Evolutionary conservation across 2,888 invertebrate genomes (phyloP).

Genomic region (Limenitis camilla): DNA sequence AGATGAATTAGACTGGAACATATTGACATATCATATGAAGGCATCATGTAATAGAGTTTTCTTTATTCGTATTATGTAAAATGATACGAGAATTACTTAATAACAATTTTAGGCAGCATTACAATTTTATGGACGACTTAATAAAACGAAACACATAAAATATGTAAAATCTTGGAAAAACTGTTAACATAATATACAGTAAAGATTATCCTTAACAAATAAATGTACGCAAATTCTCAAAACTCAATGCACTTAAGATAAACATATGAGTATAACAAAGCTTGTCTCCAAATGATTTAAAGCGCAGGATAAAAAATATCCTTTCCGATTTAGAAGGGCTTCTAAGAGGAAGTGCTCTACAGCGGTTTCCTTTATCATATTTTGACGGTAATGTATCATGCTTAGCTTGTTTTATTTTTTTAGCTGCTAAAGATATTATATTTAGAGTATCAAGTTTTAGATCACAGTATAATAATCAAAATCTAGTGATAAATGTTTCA

Average conservation of each 20-base stretch:
- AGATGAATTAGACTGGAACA: no score
- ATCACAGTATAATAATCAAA: no score
- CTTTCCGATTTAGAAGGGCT: constrained; percentile 33
- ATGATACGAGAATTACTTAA: no score
- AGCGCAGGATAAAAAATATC: constrained; percentile 23
- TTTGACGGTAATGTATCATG: constrained; percentile 12
- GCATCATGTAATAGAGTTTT: no score
- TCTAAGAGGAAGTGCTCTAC: constrained; percentile 48
- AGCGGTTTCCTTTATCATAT: constrained; percentile 23
- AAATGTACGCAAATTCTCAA: background rate
- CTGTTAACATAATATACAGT: no score
- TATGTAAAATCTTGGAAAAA: no score
- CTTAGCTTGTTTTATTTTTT: constrained; percentile 4
- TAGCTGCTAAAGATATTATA: background rate
- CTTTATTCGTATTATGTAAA: no score
- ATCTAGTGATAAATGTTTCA: no score
- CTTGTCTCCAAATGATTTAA: constrained; percentile 9
- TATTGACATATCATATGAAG: background rate
- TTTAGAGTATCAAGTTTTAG: background rate
- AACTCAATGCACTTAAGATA: background rate
- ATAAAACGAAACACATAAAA: no score
- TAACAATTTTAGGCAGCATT: no score
- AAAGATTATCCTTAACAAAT: no score
- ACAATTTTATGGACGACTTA: no score
- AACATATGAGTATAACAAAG: background rate